Conservation (phyloP, 2,113 vertebrate species). For the Hypocryptadius cinnamomeus region DNA sequence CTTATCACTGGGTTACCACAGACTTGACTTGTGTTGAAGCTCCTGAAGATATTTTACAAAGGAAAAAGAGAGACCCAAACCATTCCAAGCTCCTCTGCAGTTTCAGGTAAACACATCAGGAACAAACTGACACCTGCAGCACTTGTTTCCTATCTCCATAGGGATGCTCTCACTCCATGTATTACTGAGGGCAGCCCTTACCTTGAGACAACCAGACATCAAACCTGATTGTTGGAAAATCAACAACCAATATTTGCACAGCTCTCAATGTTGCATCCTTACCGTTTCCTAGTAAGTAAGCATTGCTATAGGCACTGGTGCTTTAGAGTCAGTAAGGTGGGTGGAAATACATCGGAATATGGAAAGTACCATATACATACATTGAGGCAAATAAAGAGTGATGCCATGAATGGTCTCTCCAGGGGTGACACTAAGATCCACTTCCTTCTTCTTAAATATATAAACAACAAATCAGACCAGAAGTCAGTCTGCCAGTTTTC, state of each 20-base stretch:
- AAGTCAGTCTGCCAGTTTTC: slow-evolving; percentile 17
- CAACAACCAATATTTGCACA: slow-evolving; percentile 46
- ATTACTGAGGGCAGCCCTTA: background rate
- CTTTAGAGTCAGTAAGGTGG: slow-evolving; percentile 39
- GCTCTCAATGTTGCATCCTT: slow-evolving; percentile 38
- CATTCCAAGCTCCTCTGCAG: background rate
- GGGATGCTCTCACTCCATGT: background rate
- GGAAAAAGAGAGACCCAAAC: background rate
- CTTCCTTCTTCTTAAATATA: background rate
- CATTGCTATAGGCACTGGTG: slow-evolving; percentile 63
- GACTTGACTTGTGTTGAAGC: background rate
- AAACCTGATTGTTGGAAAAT: slow-evolving; percentile 27
- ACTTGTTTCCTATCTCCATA: background rate
- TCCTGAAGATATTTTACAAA: background rate
- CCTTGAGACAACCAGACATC: background rate
- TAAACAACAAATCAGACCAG: background rate
- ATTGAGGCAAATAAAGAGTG: slow-evolving; percentile 27
- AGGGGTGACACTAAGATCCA: background rate
- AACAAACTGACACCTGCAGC: background rate
- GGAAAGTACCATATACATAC: background rate
- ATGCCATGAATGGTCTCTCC: slow-evolving; percentile 12
- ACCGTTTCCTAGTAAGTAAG: slow-evolving; percentile 27
- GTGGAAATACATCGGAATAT: background rate
- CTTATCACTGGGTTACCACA: background rate
- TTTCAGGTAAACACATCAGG: background rate